Percentiles rank a stretch among this genome's conserved stretches.
Conservation (phyloP, 2,888 invertebrate genomes). For the Cybosia mesomella region DNA sequence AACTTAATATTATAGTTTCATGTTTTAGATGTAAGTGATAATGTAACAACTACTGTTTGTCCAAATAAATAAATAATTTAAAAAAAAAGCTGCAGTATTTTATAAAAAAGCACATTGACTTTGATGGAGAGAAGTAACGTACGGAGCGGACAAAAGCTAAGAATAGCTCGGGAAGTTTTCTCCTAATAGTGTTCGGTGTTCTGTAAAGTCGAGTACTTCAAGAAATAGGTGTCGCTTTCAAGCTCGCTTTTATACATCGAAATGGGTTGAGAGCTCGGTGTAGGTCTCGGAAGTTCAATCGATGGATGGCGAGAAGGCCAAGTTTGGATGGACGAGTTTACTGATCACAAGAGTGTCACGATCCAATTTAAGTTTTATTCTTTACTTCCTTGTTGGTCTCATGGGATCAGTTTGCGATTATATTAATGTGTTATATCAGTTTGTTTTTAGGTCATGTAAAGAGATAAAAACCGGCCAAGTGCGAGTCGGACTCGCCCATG, state of each 20-base stretch:
- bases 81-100: no score
- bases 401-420: background rate
- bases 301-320: background rate
- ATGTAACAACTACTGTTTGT: no score
- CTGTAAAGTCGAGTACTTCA: constrained; percentile 3
- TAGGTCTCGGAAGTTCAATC: background rate
- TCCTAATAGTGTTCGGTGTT: background rate
- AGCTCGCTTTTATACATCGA: background rate
- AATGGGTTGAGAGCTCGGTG: background rate
- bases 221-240: constrained; percentile 10
- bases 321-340: background rate
- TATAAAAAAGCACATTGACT: no score
- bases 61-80: no score
- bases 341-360: background rate
- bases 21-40: no score
- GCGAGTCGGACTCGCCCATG: no score
- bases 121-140: background rate
- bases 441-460: background rate
- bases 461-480: no score
- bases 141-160: constrained; percentile 3
- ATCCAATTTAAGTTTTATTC: background rate
- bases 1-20: no score
- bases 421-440: background rate
- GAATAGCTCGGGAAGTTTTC: constrained; percentile 7
- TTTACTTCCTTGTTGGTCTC: background rate